Percentiles rank a stretch among this genome's conserved stretches.
These are phyloP conservation scores for Gymnothorax javanicus DNA, from an alignment of 2,797 vertebrate species.

Conservation along the genomic window DNA sequence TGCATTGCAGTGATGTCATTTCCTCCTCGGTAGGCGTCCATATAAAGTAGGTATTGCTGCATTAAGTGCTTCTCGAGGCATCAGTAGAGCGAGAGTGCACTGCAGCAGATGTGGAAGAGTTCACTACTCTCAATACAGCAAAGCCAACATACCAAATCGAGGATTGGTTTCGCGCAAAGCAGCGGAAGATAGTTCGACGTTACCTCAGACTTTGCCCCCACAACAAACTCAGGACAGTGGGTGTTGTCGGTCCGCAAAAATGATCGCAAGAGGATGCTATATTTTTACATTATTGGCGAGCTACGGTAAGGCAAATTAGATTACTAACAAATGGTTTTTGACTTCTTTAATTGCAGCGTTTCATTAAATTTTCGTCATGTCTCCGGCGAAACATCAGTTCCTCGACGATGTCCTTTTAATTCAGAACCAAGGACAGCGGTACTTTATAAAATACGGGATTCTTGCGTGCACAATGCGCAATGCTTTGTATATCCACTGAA, in stretches of 20 bases:
- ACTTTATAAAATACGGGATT: not conserved
- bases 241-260: conserved; percentile 51
- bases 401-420: conserved; percentile 27
- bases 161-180: not conserved
- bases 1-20: conserved; percentile 66
- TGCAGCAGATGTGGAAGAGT: conserved; percentile 22
- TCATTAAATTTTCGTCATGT: not conserved
- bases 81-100: conserved; percentile 1
- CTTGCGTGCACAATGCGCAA: not conserved
- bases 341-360: not conserved
- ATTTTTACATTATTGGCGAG: conserved; percentile 57
- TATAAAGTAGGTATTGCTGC: conserved; percentile 46
- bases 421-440: conserved; percentile 74
- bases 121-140: conserved; percentile 47
- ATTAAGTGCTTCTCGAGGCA: conserved; percentile 53
- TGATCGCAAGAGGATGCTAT: conserved; percentile 66
- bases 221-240: conserved; percentile 45
- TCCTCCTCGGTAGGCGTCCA: conserved; percentile 51
- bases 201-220: conserved; percentile 24
- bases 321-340: not conserved
- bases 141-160: conserved; percentile 56
- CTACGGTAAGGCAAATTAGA: conserved; percentile 66
- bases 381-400: not conserved
- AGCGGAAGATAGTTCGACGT: conserved; percentile 5
- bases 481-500: not conserved